Evolutionary conservation across 2,888 invertebrate genomes (phyloP).

Genomic region (Lagria hirta): DNA sequence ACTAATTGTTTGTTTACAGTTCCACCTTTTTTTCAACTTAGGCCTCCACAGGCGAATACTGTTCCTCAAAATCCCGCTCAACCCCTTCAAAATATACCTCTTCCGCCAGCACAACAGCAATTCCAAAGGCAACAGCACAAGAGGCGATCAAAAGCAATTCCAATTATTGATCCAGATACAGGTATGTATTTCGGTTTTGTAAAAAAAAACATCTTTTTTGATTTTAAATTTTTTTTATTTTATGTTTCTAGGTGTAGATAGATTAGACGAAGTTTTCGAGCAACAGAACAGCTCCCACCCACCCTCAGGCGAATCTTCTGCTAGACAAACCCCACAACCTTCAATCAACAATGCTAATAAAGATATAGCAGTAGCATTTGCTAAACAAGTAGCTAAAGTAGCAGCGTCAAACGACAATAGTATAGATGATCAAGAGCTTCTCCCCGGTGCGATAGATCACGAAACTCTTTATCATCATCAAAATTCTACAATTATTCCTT

Average conservation of each 20-base stretch:
- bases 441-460: conserved; percentile 9
- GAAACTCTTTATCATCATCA: conserved; percentile 24
- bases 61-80: conserved; percentile 33
- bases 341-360: conserved; percentile 34
- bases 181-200: conserved; percentile 33
- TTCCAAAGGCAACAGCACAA: conserved; percentile 34
- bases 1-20: conserved; percentile 14
- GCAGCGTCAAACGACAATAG: conserved; percentile 35
- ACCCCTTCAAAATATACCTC: conserved; percentile 20
- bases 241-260: conserved; percentile 49
- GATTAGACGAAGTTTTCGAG: conserved; percentile 52
- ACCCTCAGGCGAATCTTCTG: conserved; percentile 55
- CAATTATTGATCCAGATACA: conserved; percentile 51
- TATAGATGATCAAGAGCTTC: conserved; percentile 27
- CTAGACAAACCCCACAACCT: conserved; percentile 57
- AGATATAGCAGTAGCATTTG: conserved; percentile 50
- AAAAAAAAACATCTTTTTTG: conserved; percentile 5
- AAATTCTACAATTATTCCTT: conserved; percentile 27
- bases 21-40: conserved; percentile 1
- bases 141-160: conserved; percentile 46
- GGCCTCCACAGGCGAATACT: conserved; percentile 26
- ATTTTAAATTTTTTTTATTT: conserved; percentile 9
- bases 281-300: conserved; percentile 49
- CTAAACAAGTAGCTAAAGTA: conserved; percentile 47
- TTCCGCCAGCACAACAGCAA: conserved; percentile 29